phyloP scores from a whole-genome alignment of 2,888 invertebrate genomes.

The Drosophila fulvimacula region DNA sequence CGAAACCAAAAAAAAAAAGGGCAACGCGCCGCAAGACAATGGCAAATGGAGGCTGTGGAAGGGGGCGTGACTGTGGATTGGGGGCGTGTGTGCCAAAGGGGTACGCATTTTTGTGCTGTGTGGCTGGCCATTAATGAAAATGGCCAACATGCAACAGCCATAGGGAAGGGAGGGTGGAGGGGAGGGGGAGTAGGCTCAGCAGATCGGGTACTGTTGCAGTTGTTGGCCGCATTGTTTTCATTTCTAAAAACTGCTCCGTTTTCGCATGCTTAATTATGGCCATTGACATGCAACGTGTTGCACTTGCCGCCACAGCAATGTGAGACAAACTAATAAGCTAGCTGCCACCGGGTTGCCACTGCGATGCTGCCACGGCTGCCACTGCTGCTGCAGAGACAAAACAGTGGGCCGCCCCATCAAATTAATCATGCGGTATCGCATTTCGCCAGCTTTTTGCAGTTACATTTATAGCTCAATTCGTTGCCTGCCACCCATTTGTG shows the following conservation, averaged over 20 bases:
- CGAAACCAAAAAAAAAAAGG: slow-evolving; percentile 37
- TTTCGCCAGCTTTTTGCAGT: slow-evolving; percentile 65
- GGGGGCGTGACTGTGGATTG: neutral
- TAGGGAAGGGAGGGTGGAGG: neutral
- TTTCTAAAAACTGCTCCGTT: slow-evolving; percentile 69
- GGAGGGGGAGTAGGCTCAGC: no score
- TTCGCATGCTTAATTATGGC: slow-evolving; percentile 81
- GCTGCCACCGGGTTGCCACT: slow-evolving; percentile 21
- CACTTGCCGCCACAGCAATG: slow-evolving; percentile 44
- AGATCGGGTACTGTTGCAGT: slow-evolving; percentile 4
- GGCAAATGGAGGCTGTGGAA: neutral
- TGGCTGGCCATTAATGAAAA: slow-evolving; percentile 74
- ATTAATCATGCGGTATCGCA: slow-evolving; percentile 78
- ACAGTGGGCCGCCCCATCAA: slow-evolving; percentile 66
- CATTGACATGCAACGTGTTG: slow-evolving; percentile 81
- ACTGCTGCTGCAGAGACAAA: neutral
- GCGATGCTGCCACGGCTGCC: neutral
- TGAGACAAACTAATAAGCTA: slow-evolving; percentile 71
- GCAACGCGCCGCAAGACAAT: slow-evolving; percentile 60
- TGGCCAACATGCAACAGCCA: slow-evolving; percentile 62
- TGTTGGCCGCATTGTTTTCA: slow-evolving; percentile 75
- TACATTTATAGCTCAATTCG: slow-evolving; percentile 77
- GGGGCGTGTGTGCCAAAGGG: slow-evolving; percentile 9
- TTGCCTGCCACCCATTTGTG: slow-evolving; percentile 38
- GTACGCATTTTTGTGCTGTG: slow-evolving; percentile 51